Evolutionary conservation across 2,113 vertebrate species (phyloP), one percentile per base, ranked within the genome.

Genomic region (Thunnus thynnus): DNA sequence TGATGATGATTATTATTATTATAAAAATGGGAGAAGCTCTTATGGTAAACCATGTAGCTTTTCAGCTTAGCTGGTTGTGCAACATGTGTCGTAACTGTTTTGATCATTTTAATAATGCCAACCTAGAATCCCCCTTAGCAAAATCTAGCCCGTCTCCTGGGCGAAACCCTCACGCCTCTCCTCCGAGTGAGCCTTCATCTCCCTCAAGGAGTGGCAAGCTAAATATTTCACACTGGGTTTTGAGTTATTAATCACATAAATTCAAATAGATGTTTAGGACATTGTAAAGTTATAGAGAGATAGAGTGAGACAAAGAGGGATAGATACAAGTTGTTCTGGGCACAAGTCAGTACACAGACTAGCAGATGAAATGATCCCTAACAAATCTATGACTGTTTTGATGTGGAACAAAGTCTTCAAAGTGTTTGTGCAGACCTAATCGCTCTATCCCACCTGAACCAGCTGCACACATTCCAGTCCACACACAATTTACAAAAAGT

Each of bases 311-410:
- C 30, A 17, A 22, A 61, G 3, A 11, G 27, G 30, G 70, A 47
- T 18, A 13, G 61, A 57, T 69, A 17, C 11, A 70, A 25, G 64
- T 44, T 71, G 58, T 77, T 66, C 2, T 12, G 27, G 51, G 54
- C 51, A 76, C 22, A 86, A 63, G 60, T 74, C 20, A 18, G 41
- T 47, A 13, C 48, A 55, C 25, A 52, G 61, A 64, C 36, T 30
- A 44, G n/a, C 62, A 76, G 57, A 77, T 64, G 22, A 80, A 84
- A 77, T 64, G 51, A 80, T 73, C 63, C 47, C 47, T 62, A 55
- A 68, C 66, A 75, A 84, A 81, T 76, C 51, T 13, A 17, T 50
- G 41, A 32, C 58, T 57, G 70, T 82, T 67, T 69, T 79, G 67
- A 63, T 66, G 61, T 70, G 60, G 68, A 87, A 85, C 47, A 70